Percentiles rank a stretch among this genome's conserved stretches.
Conservation (phyloP, 2,797 vertebrate species). For the Darevskia nairensis region DNA sequence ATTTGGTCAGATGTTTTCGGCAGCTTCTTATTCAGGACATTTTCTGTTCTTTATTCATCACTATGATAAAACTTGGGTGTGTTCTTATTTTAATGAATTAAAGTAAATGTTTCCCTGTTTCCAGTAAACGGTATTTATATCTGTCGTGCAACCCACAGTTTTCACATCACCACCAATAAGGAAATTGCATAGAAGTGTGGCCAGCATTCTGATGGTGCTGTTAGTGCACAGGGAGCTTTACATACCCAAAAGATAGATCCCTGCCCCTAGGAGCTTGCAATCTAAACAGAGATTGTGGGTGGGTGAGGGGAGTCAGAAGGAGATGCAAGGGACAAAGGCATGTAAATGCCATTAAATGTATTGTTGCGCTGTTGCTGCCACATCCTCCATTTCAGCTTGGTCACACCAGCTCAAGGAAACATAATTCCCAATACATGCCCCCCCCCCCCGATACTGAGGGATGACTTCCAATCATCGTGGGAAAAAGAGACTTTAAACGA, state of each 20-base stretch:
- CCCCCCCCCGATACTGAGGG: no score
- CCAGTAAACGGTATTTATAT: not conserved
- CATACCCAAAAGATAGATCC: no score
- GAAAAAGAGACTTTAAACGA: no score
- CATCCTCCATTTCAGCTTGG: not conserved
- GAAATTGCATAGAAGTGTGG: not conserved
- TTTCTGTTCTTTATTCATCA: not conserved
- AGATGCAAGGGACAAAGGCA: not conserved
- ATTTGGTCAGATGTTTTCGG: not conserved
- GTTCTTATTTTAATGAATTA: no score
- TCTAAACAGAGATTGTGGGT: not conserved
- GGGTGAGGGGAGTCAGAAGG: no score
- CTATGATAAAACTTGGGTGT: not conserved
- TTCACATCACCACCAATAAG: not conserved
- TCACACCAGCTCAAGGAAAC: not conserved
- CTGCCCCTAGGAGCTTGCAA: not conserved
- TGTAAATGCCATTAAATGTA: not conserved
- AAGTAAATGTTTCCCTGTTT: not conserved
- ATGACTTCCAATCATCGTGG: no score
- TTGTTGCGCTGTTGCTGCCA: not conserved
- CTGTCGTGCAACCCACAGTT: not conserved
- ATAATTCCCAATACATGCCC: not conserved
- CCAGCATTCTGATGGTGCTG: no score
- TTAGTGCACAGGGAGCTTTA: not conserved
- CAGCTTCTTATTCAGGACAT: no score